phyloP scores from a whole-genome alignment of 2,113 vertebrate species.

The Nyctereutes procyonoides region DNA sequence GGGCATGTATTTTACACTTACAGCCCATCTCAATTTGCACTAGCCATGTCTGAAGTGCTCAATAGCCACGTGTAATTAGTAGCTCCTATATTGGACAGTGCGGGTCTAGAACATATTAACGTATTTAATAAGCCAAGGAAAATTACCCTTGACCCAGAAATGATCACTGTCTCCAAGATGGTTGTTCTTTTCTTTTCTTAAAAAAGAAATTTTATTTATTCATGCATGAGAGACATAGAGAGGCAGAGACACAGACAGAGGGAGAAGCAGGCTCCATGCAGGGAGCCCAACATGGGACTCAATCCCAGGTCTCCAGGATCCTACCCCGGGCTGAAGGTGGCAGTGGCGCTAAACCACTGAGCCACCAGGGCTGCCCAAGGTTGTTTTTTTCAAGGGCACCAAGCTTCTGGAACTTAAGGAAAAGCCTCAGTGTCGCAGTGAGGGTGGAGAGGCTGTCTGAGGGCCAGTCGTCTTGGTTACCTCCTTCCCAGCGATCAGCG shows the following conservation, averaged over 20 bases:
- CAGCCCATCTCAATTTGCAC: not conserved
- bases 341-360: too few species aligned
- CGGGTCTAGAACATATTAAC: not conserved
- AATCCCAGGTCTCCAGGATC: too few species aligned
- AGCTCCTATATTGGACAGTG: not conserved
- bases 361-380: not conserved
- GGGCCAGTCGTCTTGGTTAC: not conserved
- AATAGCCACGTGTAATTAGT: not conserved
- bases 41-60: not conserved
- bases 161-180: not conserved
- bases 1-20: not conserved
- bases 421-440: not conserved
- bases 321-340: too few species aligned
- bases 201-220: too few species aligned
- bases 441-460: not conserved
- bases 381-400: not conserved
- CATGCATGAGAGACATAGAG: too few species aligned
- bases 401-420: not conserved
- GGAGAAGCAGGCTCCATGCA: too few species aligned
- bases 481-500: not conserved
- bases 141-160: not conserved
- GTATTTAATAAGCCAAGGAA: slow-evolving; percentile 1
- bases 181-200: not conserved
- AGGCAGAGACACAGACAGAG: too few species aligned
- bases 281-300: too few species aligned